These are phyloP conservation scores for Unio delphinus DNA, from an alignment of 2,888 invertebrate species.

Conservation along the genomic window DNA sequence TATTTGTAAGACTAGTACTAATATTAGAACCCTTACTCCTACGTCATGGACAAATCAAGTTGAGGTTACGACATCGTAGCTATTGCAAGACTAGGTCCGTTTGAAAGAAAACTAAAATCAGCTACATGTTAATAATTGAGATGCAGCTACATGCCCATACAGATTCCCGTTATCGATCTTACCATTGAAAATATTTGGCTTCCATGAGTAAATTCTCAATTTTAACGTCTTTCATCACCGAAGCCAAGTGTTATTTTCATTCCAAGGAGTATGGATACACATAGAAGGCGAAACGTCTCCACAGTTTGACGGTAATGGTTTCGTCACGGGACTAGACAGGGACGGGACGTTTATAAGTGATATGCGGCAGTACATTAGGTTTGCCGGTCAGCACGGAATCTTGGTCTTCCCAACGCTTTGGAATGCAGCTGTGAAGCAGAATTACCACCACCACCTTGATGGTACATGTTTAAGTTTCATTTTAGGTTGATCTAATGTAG, in stretches of 20 bases:
- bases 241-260: neutral
- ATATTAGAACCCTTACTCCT: too few relatives aligned
- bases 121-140: too few relatives aligned
- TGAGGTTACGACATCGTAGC: too few relatives aligned
- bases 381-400: conserved; percentile 31
- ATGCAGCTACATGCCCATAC: neutral
- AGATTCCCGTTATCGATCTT: neutral
- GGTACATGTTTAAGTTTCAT: too few relatives aligned
- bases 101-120: too few relatives aligned
- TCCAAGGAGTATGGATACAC: conserved; percentile 44
- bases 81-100: too few relatives aligned
- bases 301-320: conserved; percentile 28
- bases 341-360: conserved; percentile 34
- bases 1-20: too few relatives aligned
- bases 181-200: too few relatives aligned
- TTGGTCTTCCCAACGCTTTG: conserved; percentile 39
- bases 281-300: conserved; percentile 37
- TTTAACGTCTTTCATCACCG: neutral
- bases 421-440: conserved; percentile 37
- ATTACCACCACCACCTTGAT: too few relatives aligned
- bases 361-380: conserved; percentile 30
- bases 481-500: too few relatives aligned
- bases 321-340: conserved; percentile 35
- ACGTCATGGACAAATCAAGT: too few relatives aligned
- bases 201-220: too few relatives aligned